Conservation (phyloP, 2,888 invertebrate genomes). For the Neocrepidodera transversa region DNA sequence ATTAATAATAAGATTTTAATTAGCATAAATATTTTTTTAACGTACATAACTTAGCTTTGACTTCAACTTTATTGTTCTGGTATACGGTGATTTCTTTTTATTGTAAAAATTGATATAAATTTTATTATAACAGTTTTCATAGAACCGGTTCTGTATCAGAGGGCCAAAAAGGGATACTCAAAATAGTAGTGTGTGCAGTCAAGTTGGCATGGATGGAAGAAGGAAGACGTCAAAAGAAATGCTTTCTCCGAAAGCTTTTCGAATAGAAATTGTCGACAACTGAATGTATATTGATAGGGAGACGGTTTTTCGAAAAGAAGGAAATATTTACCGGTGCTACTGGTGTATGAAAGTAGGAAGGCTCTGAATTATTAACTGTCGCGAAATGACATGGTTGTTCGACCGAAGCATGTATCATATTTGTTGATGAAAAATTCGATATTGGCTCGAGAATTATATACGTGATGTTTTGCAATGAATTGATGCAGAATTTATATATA, state of each 20-base stretch:
- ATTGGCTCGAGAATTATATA: background rate
- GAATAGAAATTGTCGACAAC: conserved; percentile 37
- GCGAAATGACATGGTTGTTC: conserved; percentile 22
- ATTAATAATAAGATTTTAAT: too few species aligned
- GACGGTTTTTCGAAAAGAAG: conserved; percentile 23
- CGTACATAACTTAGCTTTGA: too few species aligned
- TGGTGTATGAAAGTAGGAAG: background rate
- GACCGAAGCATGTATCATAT: conserved; percentile 18
- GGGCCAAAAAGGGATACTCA: conserved; percentile 12
- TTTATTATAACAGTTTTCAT: too few species aligned
- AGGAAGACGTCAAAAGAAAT: conserved; percentile 40
- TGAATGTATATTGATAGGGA: conserved; percentile 32
- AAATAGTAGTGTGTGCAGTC: conserved; percentile 18
- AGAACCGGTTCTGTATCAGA: conserved; percentile 7
- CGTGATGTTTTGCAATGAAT: too few species aligned
- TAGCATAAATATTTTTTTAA: too few species aligned
- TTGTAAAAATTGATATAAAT: too few species aligned
- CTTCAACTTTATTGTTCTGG: too few species aligned
- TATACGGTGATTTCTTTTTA: too few species aligned
- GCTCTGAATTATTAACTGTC: conserved; percentile 28
- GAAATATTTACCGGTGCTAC: conserved; percentile 22
- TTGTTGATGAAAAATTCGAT: conserved; percentile 6
- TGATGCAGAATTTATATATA: too few species aligned
- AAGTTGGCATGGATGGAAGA: conserved; percentile 20
- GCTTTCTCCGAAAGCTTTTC: conserved; percentile 30